Conservation (phyloP, 53 echinoderm and acorn worm genomes). For the Glandiceps talaboti region DNA sequence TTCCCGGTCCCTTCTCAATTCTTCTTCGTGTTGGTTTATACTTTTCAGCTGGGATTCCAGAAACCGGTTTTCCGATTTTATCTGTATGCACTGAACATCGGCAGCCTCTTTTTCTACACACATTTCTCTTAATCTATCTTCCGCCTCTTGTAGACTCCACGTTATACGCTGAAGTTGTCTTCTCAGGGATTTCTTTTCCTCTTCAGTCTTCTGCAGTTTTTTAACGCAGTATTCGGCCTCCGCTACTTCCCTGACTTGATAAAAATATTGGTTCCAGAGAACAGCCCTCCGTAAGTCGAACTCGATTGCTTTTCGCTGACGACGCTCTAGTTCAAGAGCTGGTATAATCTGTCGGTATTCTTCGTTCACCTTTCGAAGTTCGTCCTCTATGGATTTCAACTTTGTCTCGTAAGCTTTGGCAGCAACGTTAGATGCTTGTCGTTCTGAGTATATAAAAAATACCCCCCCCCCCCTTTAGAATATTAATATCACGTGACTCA, state of each 20-base stretch:
- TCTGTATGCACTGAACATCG: neutral
- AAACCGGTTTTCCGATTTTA: neutral
- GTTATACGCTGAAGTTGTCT: neutral
- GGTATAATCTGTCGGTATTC: too few species aligned
- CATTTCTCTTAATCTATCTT: neutral
- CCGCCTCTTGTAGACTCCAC: neutral
- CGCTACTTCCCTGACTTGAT: neutral
- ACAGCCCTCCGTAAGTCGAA: neutral
- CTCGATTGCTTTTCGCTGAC: neutral
- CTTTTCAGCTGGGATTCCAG: neutral
- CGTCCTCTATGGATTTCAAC: too few species aligned
- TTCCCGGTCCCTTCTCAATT: neutral
- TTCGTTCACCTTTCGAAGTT: neutral
- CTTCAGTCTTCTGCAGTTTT: neutral
- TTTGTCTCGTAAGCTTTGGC: too few species aligned
- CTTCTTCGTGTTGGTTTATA: neutral
- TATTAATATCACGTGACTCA: too few species aligned
- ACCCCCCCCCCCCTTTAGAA: too few species aligned
- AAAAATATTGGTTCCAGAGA: neutral
- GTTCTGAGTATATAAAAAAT: too few species aligned
- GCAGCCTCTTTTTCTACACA: neutral
- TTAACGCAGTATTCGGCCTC: neutral
- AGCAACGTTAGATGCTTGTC: too few species aligned
- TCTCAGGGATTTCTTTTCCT: neutral
- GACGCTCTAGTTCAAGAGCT: too few species aligned